phyloP scores from a whole-genome alignment of 2,113 vertebrate genomes.

The Isurus oxyrinchus region DNA sequence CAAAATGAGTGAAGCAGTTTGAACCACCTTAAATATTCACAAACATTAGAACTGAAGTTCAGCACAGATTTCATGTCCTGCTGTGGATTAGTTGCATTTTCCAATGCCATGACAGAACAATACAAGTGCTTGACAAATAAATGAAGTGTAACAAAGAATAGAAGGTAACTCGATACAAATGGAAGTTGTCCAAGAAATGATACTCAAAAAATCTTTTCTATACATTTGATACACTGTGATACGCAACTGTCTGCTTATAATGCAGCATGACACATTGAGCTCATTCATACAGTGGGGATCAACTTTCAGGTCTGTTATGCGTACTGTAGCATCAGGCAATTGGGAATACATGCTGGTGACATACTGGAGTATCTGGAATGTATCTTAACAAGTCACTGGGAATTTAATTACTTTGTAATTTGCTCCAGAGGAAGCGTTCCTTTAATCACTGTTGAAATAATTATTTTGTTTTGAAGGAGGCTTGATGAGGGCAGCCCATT shows the following conservation, averaged over 20 bases:
- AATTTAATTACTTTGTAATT: conserved; percentile 21
- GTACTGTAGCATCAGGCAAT: background rate
- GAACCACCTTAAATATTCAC: background rate
- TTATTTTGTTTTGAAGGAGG: background rate
- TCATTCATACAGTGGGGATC: conserved; percentile 5
- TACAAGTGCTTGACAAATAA: background rate
- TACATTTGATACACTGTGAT: conserved; percentile 22
- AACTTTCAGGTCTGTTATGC: conserved; percentile 10
- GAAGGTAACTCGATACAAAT: conserved; percentile 10
- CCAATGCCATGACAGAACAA: conserved; percentile 20
- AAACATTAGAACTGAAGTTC: background rate
- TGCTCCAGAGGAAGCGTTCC: conserved; percentile 29
- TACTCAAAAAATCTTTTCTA: conserved; percentile 30
- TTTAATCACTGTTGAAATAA: conserved; percentile 28
- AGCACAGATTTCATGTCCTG: background rate
- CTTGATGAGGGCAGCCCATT: background rate
- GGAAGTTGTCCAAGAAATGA: conserved; percentile 36
- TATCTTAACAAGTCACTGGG: conserved; percentile 13
- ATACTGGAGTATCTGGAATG: conserved; percentile 36
- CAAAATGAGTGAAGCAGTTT: background rate
- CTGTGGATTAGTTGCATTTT: background rate
- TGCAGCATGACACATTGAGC: conserved; percentile 32
- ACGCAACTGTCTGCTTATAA: conserved; percentile 35
- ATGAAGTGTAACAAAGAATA: conserved; percentile 5
- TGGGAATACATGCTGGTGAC: conserved; percentile 34